Percentiles rank a stretch among this genome's conserved stretches.
These are phyloP conservation scores for Margaritifera margaritifera DNA, from an alignment of 2,888 invertebrate genomes.

Conservation along the genomic window DNA sequence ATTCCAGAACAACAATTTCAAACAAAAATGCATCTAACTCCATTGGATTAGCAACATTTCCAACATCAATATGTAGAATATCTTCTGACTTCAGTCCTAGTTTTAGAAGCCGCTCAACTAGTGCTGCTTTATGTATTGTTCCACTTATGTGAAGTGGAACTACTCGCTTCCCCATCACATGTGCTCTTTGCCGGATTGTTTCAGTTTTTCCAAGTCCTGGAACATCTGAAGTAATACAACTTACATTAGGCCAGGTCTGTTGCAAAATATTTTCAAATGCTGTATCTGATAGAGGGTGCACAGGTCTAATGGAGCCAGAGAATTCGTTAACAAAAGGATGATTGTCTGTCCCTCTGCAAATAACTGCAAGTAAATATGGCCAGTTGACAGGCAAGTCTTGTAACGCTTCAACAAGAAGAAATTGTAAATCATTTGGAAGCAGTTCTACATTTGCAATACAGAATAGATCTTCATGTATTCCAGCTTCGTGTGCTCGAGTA, in stretches of 20 bases:
- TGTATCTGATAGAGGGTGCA: slow-evolving; percentile 25
- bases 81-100: slow-evolving; percentile 20
- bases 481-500: slow-evolving; percentile 12
- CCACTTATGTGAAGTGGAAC: slow-evolving; percentile 48
- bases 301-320: slow-evolving; percentile 13
- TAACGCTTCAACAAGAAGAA: slow-evolving; percentile 36
- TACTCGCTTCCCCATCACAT: slow-evolving; percentile 10
- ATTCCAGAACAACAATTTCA: slow-evolving; percentile 40
- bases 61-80: slow-evolving; percentile 48
- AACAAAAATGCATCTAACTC: slow-evolving; percentile 47
- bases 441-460: slow-evolving; percentile 47
- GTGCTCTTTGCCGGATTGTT: slow-evolving; percentile 24
- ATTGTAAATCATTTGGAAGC: slow-evolving; percentile 41
- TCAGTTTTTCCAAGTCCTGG: slow-evolving; percentile 50
- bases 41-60: slow-evolving; percentile 28
- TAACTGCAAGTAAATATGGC: slow-evolving; percentile 30
- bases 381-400: slow-evolving; percentile 6
- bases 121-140: slow-evolving; percentile 14
- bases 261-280: slow-evolving; percentile 14
- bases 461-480: slow-evolving; percentile 17
- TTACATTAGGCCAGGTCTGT: slow-evolving; percentile 23
- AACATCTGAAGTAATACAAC: slow-evolving; percentile 36
- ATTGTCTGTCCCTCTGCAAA: slow-evolving; percentile 42
- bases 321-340: slow-evolving; percentile 43
- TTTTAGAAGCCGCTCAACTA: slow-evolving; percentile 27